These are phyloP conservation scores for Apis florea DNA, from an alignment of 1,140 invertebrate genomes.

Conservation along the genomic window DNA sequence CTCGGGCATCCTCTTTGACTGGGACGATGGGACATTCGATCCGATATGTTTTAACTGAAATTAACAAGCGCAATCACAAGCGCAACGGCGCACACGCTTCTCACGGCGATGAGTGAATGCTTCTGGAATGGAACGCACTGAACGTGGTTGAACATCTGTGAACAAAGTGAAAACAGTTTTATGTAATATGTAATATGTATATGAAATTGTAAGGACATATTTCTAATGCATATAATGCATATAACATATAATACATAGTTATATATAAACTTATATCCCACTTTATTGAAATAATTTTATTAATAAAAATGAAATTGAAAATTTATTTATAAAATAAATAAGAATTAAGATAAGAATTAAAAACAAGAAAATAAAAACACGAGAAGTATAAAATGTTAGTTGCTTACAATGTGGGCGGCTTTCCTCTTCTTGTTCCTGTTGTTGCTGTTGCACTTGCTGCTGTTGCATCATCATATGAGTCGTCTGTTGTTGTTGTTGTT, in stretches of 20 bases:
- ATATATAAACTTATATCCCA: too few relatives aligned
- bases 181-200: background rate
- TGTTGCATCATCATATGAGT: constrained; percentile 66
- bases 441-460: constrained; percentile 60
- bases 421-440: constrained; percentile 66
- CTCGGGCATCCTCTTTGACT: background rate
- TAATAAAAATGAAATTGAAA: too few relatives aligned
- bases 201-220: background rate
- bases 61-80: constrained; percentile 84
- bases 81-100: constrained; percentile 83
- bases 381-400: background rate
- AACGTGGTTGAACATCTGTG: constrained; percentile 85
- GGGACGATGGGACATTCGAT: constrained; percentile 16
- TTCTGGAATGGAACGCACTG: constrained; percentile 81
- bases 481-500: constrained; percentile 68
- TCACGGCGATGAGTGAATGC: constrained; percentile 76
- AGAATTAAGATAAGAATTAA: background rate
- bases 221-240: too few relatives aligned
- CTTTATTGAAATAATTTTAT: too few relatives aligned
- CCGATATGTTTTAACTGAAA: background rate
- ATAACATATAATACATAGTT: too few relatives aligned
- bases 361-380: too few relatives aligned
- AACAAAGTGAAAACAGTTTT: constrained; percentile 21
- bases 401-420: constrained; percentile 84
- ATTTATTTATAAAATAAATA: too few relatives aligned